A percentile compares a stretch with the other conserved stretches of the same genome.
Conservation (phyloP, 2,888 invertebrate species). For the Scaeva pyrastri region DNA sequence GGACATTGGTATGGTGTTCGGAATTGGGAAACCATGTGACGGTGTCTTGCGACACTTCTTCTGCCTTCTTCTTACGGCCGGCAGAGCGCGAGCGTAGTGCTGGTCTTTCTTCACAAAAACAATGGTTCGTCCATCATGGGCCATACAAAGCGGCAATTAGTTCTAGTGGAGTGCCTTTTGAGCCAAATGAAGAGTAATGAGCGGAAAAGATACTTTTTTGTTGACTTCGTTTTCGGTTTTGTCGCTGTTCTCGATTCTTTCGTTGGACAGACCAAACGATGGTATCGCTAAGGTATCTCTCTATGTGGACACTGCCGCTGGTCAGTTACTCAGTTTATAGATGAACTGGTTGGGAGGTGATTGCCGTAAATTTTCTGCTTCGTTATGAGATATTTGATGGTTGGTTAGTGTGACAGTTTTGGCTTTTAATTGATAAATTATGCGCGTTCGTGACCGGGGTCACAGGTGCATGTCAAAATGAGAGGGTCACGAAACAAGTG, state of each 20-base stretch:
- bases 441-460: slow-evolving; percentile 63
- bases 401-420: slow-evolving; percentile 72
- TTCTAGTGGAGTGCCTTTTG: slow-evolving; percentile 72
- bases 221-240: slow-evolving; percentile 19
- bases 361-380: slow-evolving; percentile 79
- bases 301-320: background rate
- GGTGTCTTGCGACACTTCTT: slow-evolving; percentile 74
- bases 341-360: slow-evolving; percentile 34
- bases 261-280: background rate
- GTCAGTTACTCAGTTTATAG: slow-evolving; percentile 10
- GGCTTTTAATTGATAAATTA: slow-evolving; percentile 73
- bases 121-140: slow-evolving; percentile 75
- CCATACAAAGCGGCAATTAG: slow-evolving; percentile 74
- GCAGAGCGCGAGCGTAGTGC: too few species aligned
- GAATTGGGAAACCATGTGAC: slow-evolving; percentile 74
- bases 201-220: slow-evolving; percentile 72
- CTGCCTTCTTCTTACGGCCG: slow-evolving; percentile 13
- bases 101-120: slow-evolving; percentile 49
- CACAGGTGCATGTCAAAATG: slow-evolving; percentile 65
- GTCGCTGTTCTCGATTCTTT: slow-evolving; percentile 36
- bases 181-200: slow-evolving; percentile 75
- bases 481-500: slow-evolving; percentile 27
- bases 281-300: background rate
- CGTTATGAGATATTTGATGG: slow-evolving; percentile 77
- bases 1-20: slow-evolving; percentile 59